Base-by-base conservation (phyloP, 2,113 vertebrate species). In the Sardina pilchardus region DNA sequence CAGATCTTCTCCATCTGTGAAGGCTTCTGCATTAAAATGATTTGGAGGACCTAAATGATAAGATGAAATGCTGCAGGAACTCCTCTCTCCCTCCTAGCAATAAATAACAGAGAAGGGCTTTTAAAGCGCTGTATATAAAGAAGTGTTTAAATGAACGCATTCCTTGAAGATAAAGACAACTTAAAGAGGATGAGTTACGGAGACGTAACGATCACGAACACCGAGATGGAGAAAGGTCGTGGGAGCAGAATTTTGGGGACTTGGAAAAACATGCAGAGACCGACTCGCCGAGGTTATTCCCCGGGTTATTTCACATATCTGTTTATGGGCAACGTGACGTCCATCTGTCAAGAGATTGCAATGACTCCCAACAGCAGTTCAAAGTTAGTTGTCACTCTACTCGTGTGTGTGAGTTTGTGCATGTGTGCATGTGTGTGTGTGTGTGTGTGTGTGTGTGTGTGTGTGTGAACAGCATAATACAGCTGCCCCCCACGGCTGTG, bases 1-100 rank as follows among this genome's bases (percentile, higher is more conserved):
- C 71, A 39, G 71, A 78, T 78, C 71, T 34, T 78, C 71, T 2
- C 71, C 71, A 78, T 39, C 71, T 78, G 71, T 36, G 71, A 34
- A 34, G 26, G 26, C 63, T 26, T n/a, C 63, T 17, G 30, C 71
- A 78, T 78, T 78, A 78, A 78, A 78, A 78, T 78, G 71, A 78
- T 78, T 78, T 78, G 71, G 14, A 78, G 71, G 71, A 78, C 26
- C 71, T 78, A 36, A 78, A 78, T 78, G 71, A 78, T 78, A 78
- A 78, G 71, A 78, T 78, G 36, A 78, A 78, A 78, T 34, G 71
- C 71, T 36, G 71, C 16, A 14, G 30, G 71, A 78, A 78, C 71
- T 78, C 71, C 71, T 36, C 4, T 6, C 30, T 78, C 30, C 14
- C 10, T 14, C 71, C 0, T 0, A 36, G 71, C 30, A 12, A 78